Conservation (phyloP, 92 coral and sea anemone species). For the Epizoanthus scotinus region DNA sequence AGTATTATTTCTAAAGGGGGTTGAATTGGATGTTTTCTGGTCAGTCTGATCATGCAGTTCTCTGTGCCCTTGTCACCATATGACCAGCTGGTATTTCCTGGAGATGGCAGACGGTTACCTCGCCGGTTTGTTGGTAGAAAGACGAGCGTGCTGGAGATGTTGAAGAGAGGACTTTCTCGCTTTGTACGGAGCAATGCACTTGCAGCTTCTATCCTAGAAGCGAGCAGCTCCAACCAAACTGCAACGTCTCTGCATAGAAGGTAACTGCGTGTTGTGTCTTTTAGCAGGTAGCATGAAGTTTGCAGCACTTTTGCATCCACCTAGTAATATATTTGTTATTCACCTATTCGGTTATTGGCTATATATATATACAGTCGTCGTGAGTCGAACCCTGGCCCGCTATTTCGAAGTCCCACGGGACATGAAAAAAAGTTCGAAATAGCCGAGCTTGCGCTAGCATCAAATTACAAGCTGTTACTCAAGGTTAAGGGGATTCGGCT, state of each 20-base stretch:
- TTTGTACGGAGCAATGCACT: background rate
- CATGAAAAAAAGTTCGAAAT: no score
- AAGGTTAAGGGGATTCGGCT: no score
- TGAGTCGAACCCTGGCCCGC: no score
- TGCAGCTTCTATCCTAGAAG: background rate
- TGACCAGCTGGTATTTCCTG: background rate
- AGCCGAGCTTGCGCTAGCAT: no score
- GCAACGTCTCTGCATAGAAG: slow-evolving; percentile 27
- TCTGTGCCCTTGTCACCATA: background rate
- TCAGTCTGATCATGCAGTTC: slow-evolving; percentile 10
- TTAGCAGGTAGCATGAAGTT: background rate
- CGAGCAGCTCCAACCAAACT: slow-evolving; percentile 2
- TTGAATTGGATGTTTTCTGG: no score
- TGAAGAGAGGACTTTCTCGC: slow-evolving; percentile 21
- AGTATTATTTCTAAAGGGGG: no score
- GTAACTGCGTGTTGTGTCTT: background rate
- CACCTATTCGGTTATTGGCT: no score
- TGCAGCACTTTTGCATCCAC: background rate
- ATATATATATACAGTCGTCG: no score
- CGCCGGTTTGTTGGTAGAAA: background rate
- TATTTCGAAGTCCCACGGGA: no score
- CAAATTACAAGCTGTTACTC: no score
- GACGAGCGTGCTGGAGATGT: slow-evolving; percentile 22
- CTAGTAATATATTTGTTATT: no score
- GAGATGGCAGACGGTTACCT: background rate